phyloP scores from a whole-genome alignment of 2,797 vertebrate species.

The Rhinella marina region DNA sequence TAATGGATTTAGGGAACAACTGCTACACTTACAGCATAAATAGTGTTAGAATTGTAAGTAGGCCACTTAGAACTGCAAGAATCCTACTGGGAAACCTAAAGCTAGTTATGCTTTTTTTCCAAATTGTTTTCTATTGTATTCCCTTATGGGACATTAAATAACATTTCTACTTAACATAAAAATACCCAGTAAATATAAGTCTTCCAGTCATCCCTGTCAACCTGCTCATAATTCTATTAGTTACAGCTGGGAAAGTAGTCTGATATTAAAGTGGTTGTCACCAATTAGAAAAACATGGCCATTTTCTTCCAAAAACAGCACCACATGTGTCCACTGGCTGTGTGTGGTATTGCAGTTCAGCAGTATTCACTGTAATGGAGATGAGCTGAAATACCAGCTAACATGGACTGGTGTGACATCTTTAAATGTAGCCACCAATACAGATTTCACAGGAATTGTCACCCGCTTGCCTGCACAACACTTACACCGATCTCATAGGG shows the following conservation, averaged over 20 bases:
- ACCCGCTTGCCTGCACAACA: too few relatives aligned
- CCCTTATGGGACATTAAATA: background rate
- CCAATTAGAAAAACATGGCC: too few relatives aligned
- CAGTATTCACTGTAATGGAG: too few relatives aligned
- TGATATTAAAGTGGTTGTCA: background rate
- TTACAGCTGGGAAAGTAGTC: background rate
- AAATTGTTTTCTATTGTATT: constrained; percentile 22
- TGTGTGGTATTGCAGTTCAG: too few relatives aligned
- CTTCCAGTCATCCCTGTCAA: background rate
- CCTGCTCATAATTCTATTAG: background rate
- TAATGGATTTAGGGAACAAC: constrained; percentile 28
- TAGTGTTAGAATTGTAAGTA: constrained; percentile 8
- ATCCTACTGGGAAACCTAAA: constrained; percentile 21
- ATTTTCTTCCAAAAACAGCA: background rate
- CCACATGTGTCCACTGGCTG: too few relatives aligned
- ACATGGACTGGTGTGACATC: too few relatives aligned
- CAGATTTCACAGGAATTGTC: too few relatives aligned
- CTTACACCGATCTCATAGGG: too few relatives aligned
- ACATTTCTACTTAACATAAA: constrained; percentile 12
- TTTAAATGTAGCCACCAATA: too few relatives aligned
- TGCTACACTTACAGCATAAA: constrained; percentile 9
- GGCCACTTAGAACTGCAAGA: background rate
- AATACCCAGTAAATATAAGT: background rate
- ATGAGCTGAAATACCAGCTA: too few relatives aligned
- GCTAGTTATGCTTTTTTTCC: constrained; percentile 7